These are phyloP conservation scores for Oscheius sp. DNA, from an alignment of 2,888 invertebrate genomes.

Conservation along the genomic window DNA sequence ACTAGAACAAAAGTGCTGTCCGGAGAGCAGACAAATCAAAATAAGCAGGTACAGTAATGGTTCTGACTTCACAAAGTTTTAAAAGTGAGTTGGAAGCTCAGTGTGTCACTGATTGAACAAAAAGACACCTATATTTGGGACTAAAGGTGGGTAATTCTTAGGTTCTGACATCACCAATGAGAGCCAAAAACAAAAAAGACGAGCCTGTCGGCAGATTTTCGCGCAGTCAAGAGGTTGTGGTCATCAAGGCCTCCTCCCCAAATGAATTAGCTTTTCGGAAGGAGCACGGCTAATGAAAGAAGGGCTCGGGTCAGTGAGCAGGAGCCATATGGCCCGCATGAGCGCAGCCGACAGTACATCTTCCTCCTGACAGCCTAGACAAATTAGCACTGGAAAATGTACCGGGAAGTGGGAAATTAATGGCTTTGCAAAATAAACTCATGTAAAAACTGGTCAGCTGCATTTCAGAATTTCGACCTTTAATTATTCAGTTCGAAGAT, in stretches of 20 bases:
- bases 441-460: neutral
- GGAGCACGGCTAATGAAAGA: conserved; percentile 32
- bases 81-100: no score
- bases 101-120: no score
- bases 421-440: neutral
- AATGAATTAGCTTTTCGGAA: conserved; percentile 36
- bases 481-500: conserved; percentile 26
- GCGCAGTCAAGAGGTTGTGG: conserved; percentile 34
- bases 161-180: no score
- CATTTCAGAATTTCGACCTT: conserved; percentile 23
- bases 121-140: no score
- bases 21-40: no score
- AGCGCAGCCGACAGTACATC: conserved; percentile 28
- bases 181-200: neutral
- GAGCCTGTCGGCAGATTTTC: conserved; percentile 16
- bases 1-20: no score
- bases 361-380: conserved; percentile 21
- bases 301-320: conserved; percentile 35
- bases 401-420: neutral
- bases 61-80: no score
- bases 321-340: conserved; percentile 23
- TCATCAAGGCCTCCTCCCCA: conserved; percentile 30
- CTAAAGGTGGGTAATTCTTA: no score
- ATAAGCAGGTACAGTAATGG: no score
- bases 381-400: conserved; percentile 13